phyloP scores from a whole-genome alignment of 1,140 invertebrate genomes.

The Drosophila teissieri region DNA sequence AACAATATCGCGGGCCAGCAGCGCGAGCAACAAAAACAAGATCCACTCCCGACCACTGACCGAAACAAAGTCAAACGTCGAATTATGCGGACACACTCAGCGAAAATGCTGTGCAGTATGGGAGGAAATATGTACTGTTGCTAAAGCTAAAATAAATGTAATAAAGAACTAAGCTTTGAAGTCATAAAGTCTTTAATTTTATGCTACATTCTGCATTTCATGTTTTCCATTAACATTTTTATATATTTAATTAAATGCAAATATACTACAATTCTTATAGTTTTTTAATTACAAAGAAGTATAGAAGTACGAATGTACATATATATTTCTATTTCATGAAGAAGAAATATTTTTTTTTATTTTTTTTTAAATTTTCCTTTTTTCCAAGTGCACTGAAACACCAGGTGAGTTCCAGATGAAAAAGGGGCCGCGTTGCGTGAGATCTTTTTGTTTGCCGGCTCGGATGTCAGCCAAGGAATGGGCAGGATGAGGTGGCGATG shows the following conservation, averaged over 20 bases:
- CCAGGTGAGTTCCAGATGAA: slow-evolving; percentile 8
- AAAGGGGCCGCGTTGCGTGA: slow-evolving; percentile 23
- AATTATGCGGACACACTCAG: slow-evolving; percentile 5
- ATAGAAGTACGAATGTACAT: too few relatives aligned
- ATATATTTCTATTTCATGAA: too few relatives aligned
- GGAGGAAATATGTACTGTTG: too few relatives aligned
- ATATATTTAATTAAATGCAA: too few relatives aligned
- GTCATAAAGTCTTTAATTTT: too few relatives aligned
- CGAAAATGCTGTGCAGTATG: not conserved
- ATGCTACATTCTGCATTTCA: too few relatives aligned
- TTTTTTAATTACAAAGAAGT: too few relatives aligned
- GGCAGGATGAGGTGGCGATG: not conserved
- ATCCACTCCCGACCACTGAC: slow-evolving; percentile 12
- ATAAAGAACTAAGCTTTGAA: too few relatives aligned
- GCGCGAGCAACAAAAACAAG: not conserved
- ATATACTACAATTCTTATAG: too few relatives aligned
- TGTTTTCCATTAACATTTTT: too few relatives aligned
- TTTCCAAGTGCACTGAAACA: slow-evolving; percentile 13
- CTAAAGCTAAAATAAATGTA: too few relatives aligned
- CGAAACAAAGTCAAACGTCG: slow-evolving; percentile 14
- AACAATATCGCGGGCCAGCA: slow-evolving; percentile 50
- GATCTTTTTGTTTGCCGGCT: slow-evolving; percentile 56
- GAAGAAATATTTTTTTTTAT: too few relatives aligned
- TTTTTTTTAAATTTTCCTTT: not conserved
- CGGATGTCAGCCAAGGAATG: slow-evolving; percentile 42